Evolutionary conservation across 2,113 vertebrate species (phyloP), one percentile per base, ranked within the genome.

Genomic region (Notarius lentiginosus): DNA sequence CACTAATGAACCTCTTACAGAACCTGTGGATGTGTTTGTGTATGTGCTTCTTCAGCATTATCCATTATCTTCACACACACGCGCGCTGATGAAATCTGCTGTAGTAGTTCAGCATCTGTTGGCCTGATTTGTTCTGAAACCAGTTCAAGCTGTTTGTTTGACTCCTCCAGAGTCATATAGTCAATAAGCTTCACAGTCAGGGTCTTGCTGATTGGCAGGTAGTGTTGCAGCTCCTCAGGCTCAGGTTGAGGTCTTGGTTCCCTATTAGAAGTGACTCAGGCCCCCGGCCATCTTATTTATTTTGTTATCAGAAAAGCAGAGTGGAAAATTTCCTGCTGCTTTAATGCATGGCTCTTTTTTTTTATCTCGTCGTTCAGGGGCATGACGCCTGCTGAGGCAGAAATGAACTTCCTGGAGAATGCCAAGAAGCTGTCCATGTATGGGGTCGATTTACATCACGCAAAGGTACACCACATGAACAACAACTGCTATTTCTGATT

Each of bases 361-460:
- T 84, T 63, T 20, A 86, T 89, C 5, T 87, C 82, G 30, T 93
- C 86, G 87, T 84, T 85, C 92, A 99, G 98, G 93, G 97, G 97
- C 88, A 98, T 99, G 97, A 99, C 96, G 51, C 98, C 98, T 0
- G 98, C 98, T 72, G 98, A 99, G 91, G 98, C 98, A 0, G 98
- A 99, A 94, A 97, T 99, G 86, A 98, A 99, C 91, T 99, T 99
- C 90, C 94, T 99, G 88, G 98, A 99, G 93, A 99, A 99, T 0
- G 98, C 98, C 24, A 99, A 99, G 96, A 99, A 99, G 92, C 95
- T 99, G 65, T 99, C 98, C 87, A 99, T 99, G 98, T 99, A 99
- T 0, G 98, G 98, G 30, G 98, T 99, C 27, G 98, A 99, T 92
- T 95, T 99, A 76, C 98, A 99, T 91, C 98, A 99, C 0, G 98